These are phyloP conservation scores for Hypocryptadius cinnamomeus DNA, from an alignment of 2,113 vertebrate genomes.

Conservation along the genomic window DNA sequence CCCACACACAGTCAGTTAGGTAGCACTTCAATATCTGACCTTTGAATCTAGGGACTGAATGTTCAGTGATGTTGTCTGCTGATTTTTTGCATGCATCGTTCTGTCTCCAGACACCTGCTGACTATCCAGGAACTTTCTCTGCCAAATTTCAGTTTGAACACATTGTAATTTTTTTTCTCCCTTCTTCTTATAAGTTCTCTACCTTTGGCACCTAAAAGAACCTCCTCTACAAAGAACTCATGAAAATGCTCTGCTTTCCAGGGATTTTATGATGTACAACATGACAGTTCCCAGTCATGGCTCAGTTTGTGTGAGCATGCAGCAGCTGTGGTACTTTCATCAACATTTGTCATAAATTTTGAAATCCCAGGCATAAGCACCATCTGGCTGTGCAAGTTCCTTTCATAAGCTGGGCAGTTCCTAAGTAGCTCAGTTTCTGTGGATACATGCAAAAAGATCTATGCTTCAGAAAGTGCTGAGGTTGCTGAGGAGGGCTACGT, in stretches of 20 bases:
- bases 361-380: neutral
- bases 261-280: neutral
- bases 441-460: neutral
- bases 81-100: neutral
- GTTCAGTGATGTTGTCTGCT: neutral
- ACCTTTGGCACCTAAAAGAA: neutral
- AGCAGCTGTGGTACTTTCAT: neutral
- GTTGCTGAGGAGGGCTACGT: neutral
- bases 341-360: neutral
- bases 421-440: neutral
- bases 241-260: neutral
- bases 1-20: neutral
- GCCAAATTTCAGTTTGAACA: neutral
- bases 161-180: fast-evolving
- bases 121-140: neutral
- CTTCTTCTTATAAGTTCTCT: neutral
- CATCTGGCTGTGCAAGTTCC: neutral
- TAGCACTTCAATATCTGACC: neutral
- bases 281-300: neutral
- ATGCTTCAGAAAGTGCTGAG: neutral
- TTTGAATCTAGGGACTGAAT: neutral
- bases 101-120: neutral
- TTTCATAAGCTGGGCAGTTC: neutral
- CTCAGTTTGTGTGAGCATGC: neutral
- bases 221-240: neutral